Evolutionary conservation across 2,888 invertebrate genomes (phyloP).

Genomic region (Tanaodytes sp.): DNA sequence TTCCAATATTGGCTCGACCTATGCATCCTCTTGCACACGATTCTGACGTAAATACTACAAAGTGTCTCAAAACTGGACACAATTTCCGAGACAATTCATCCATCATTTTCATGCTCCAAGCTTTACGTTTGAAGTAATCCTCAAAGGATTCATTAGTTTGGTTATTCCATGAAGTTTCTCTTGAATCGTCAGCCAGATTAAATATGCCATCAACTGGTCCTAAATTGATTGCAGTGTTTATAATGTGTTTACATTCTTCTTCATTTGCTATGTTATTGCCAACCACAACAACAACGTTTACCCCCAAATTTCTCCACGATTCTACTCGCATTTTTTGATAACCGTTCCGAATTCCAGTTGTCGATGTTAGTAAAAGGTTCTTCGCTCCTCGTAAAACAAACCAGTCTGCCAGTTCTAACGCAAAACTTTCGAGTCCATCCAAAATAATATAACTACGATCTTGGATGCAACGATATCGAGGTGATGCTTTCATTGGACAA

Average conservation of each 20-base stretch:
- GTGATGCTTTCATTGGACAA: constrained; percentile 70
- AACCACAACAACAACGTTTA: constrained; percentile 80
- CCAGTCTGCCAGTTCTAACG: constrained; percentile 91
- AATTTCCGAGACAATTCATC: constrained; percentile 49
- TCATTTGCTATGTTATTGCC: constrained; percentile 80
- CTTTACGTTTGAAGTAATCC: constrained; percentile 76
- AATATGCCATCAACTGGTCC: constrained; percentile 79
- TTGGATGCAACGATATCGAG: constrained; percentile 74
- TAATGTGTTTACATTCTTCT: constrained; percentile 80
- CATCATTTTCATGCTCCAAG: constrained; percentile 60
- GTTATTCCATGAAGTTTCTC: constrained; percentile 75
- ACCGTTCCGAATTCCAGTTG: constrained; percentile 84
- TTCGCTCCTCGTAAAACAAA: constrained; percentile 86
- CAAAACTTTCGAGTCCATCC: constrained; percentile 93
- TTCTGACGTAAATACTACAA: constrained; percentile 80
- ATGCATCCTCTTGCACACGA: constrained; percentile 79
- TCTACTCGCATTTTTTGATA: constrained; percentile 84
- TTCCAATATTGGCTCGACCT: constrained; percentile 80
- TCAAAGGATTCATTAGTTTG: constrained; percentile 75
- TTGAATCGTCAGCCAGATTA: constrained; percentile 78
- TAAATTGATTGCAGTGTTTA: constrained; percentile 75
- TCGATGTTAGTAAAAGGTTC: constrained; percentile 85
- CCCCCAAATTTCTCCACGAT: constrained; percentile 82
- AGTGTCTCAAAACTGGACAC: constrained; percentile 71
- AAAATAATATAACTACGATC: constrained; percentile 78